A percentile compares a stretch with the other conserved stretches of the same genome.
These are phyloP conservation scores for Pseudochaenichthys georgianus DNA, from an alignment of 2,797 vertebrate species.

Conservation along the genomic window DNA sequence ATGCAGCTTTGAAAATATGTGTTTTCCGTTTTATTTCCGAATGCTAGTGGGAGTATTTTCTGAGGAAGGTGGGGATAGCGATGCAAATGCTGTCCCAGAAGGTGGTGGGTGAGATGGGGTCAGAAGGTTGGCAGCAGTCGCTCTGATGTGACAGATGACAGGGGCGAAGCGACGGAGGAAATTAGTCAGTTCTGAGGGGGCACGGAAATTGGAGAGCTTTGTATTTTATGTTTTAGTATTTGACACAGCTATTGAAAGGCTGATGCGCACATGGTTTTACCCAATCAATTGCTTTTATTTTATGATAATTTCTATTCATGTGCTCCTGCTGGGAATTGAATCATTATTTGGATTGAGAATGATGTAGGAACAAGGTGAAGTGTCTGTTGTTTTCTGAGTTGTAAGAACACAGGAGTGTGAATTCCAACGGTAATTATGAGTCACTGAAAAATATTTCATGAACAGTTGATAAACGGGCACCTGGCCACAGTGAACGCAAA, in stretches of 20 bases:
- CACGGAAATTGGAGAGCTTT: constrained; percentile 18
- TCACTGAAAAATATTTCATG: constrained; percentile 20
- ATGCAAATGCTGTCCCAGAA: constrained; percentile 45
- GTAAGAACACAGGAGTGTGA: not conserved
- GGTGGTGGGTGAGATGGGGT: constrained; percentile 58
- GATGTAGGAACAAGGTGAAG: constrained; percentile 12
- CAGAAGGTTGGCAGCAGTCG: constrained; percentile 53
- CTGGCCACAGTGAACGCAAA: not conserved
- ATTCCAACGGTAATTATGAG: not conserved
- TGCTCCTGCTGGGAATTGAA: constrained; percentile 20
- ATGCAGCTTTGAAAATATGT: constrained; percentile 15
- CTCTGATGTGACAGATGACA: constrained; percentile 54
- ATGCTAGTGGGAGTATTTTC: constrained; percentile 35
- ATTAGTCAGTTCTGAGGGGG: constrained; percentile 57
- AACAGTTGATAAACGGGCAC: not conserved
- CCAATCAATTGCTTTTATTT: not conserved
- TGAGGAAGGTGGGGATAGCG: constrained; percentile 10
- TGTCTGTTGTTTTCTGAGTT: constrained; percentile 16
- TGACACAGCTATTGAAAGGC: constrained; percentile 21
- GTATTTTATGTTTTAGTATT: constrained; percentile 19
- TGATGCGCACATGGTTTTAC: constrained; percentile 8
- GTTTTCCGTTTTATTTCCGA: constrained; percentile 33
- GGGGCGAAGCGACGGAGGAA: constrained; percentile 24
- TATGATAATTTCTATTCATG: constrained; percentile 26
- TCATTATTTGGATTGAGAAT: constrained; percentile 11